Base-by-base conservation (phyloP, 1,140 invertebrate species). In the Goniozus legneri region DNA sequence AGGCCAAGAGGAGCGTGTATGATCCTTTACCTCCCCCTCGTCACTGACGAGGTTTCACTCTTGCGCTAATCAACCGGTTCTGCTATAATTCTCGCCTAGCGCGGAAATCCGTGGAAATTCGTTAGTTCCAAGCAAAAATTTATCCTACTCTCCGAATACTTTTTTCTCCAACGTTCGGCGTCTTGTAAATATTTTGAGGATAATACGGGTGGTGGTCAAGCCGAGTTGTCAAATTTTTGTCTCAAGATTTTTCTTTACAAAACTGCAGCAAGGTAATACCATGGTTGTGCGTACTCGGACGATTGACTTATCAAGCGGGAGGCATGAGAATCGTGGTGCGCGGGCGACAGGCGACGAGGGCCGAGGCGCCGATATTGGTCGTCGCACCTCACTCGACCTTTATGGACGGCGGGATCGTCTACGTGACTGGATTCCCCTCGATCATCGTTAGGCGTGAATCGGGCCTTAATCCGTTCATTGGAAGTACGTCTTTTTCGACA, bases 401-500 rank as follows among this genome's bases (percentile, higher is more conserved):
- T 77, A 79, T 92, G 52, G 91, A 94, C 76, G 87, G 87, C 50
- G 84, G 89, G 58, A 86, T 89, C 52, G 83, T 87, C 55, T 89
- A 89, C 69, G 82, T 86, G 52, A 85, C 84, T 12, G 84, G 81
- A 58, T 85, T 91, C 67, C 88, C 88, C 8, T 88, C 85, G 14
- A 85, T 88, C 61, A 88, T 92, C 69, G 85, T 86, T 52, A 79
- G 86, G 56, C 80, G 84, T 54, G 89, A 92, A 68, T 88, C 86
- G 68, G 79, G 79, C 43, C 81, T 83, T 61, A 84, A 89, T 69
- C 87, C 87, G 55, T 85, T 89, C 67, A 82, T 91, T 54, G 88
- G 88, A 85, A 90, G 89, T 92, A 90, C 69, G 88, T 82, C 31
- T n/a, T n/a, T n/a, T n/a, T n/a, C n/a, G n/a, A n/a, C n/a, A n/a